Evolutionary conservation across 2,113 vertebrate genomes (phyloP).

Genomic region (Chroicocephalus ridibundus): DNA sequence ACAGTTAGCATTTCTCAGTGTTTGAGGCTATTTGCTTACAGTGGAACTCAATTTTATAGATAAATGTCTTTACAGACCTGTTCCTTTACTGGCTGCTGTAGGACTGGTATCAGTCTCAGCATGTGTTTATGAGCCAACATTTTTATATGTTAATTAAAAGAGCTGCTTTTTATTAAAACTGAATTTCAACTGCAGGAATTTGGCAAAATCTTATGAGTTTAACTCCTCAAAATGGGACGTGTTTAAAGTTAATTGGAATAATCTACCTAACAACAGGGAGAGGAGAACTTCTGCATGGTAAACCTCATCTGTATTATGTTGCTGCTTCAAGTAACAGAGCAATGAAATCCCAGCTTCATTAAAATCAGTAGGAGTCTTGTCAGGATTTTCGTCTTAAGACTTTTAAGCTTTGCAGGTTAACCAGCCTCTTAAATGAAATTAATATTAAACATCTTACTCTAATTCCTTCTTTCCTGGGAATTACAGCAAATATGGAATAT

Average conservation of each 20-base stretch:
- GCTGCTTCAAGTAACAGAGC: not conserved
- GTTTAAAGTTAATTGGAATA: not conserved
- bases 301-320: not conserved
- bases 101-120: not conserved
- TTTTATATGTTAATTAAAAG: not conserved
- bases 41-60: not conserved
- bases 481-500: not conserved
- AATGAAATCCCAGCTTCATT: constrained; percentile 30
- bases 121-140: not conserved
- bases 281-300: not conserved
- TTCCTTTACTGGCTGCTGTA: not conserved
- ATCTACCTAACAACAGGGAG: not conserved
- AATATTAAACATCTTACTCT: constrained; percentile 21
- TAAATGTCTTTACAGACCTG: not conserved
- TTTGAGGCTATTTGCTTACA: not conserved
- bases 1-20: not conserved
- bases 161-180: not conserved
- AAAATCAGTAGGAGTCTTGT: constrained; percentile 33
- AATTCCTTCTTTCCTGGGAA: constrained; percentile 31
- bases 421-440: constrained; percentile 30
- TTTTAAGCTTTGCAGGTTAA: constrained; percentile 4
- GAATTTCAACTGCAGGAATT: not conserved
- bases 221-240: not conserved
- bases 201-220: not conserved
- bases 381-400: constrained; percentile 33